Conservation (phyloP, 2,797 vertebrate species). For the Odontamblyopus rebecca region DNA sequence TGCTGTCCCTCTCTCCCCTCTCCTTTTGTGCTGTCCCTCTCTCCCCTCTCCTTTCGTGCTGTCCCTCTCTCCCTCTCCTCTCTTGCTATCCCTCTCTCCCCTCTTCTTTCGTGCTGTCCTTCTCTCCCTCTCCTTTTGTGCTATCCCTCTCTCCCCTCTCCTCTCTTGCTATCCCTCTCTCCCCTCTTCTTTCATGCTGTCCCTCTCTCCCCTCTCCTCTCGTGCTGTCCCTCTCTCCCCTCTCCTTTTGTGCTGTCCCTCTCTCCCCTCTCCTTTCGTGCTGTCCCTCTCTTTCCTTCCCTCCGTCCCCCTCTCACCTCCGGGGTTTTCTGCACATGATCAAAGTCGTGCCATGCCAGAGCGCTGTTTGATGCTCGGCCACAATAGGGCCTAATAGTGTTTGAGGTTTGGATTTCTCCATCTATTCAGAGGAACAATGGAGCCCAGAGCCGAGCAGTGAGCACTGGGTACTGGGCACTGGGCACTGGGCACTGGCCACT, state of each 20-base stretch:
- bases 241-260: no score
- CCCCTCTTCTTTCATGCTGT: conserved; percentile 11
- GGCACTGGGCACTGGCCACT: conserved; percentile 24
- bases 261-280: not conserved
- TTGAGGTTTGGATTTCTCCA: conserved; percentile 72
- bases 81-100: not conserved
- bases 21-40: conserved; percentile 22
- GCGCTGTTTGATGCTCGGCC: conserved; percentile 69
- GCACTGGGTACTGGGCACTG: conserved; percentile 16
- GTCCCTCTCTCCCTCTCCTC: conserved; percentile 26
- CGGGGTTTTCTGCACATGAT: conserved; percentile 62
- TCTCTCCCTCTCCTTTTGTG: not conserved
- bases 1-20: no score
- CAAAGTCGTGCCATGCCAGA: conserved; percentile 60
- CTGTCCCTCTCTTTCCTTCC: conserved; percentile 39
- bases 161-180: conserved; percentile 27
- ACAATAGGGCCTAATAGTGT: conserved; percentile 57
- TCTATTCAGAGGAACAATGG: conserved; percentile 55
- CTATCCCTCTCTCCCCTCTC: not conserved
- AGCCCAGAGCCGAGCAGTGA: conserved; percentile 23
- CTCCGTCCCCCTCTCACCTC: conserved; percentile 31
- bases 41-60: no score
- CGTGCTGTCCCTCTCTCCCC: no score
- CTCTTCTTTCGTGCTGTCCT: no score
- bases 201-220: no score